Percentiles rank a stretch among this genome's conserved stretches.
These are phyloP conservation scores for Chondrosia reniformis DNA, from an alignment of 37 sponge, comb jelly and placozoan species.

Conservation along the genomic window DNA sequence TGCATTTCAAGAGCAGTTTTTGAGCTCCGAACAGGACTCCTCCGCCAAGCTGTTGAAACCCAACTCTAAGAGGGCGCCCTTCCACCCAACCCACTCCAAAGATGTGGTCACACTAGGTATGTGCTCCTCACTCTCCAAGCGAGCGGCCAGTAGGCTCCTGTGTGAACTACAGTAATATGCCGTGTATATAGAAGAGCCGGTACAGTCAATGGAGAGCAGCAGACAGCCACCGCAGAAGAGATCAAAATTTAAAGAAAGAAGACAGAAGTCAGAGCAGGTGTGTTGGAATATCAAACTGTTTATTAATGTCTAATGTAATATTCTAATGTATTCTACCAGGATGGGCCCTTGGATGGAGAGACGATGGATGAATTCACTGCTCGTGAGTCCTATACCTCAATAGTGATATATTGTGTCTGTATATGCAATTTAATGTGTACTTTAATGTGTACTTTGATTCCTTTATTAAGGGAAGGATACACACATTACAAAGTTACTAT, in stretches of 20 bases:
- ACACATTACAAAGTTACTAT: conserved; percentile 51
- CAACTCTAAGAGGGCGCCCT: conserved; percentile 36
- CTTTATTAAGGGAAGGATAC: conserved; percentile 38
- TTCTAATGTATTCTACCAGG: neutral
- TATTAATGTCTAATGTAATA: neutral
- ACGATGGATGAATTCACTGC: conserved; percentile 32
- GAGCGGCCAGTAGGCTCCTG: no score
- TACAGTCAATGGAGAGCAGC: no score
- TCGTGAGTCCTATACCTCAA: neutral
- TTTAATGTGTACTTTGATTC: no score
- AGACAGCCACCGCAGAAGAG: conserved; percentile 46
- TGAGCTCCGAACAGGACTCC: conserved; percentile 37
- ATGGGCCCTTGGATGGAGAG: conserved; percentile 1
- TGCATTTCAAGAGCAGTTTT: conserved; percentile 60
- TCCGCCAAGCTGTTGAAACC: conserved; percentile 25
- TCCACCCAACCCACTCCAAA: neutral
- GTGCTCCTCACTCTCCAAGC: no score
- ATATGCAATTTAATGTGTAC: no score
- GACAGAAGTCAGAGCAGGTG: neutral
- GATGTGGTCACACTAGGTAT: neutral
- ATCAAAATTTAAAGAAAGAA: conserved; percentile 55
- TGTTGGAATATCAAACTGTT: neutral
- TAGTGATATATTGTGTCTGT: no score
- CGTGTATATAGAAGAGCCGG: no score
- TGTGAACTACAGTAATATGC: no score